Conservation (phyloP, 2,113 vertebrate genomes). For the Myocastor coypus region DNA sequence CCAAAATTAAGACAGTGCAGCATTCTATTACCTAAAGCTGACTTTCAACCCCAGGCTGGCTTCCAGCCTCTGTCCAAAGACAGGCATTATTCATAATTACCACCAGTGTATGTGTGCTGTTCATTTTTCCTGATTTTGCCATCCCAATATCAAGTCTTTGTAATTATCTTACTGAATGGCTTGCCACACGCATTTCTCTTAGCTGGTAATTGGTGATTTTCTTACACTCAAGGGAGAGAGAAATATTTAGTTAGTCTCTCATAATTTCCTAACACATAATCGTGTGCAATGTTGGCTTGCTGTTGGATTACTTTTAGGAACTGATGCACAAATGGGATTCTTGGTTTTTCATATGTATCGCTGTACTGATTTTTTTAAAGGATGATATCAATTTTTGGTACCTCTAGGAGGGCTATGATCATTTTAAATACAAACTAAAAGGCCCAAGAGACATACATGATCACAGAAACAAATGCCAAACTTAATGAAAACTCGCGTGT, state of each 20-base stretch:
- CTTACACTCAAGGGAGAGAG: conserved; percentile 15
- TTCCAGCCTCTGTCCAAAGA: background rate
- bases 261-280: conserved; percentile 11
- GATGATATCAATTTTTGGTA: background rate
- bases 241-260: background rate
- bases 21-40: background rate
- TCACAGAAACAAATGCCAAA: background rate
- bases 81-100: background rate
- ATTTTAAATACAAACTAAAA: conserved; percentile 48
- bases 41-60: background rate
- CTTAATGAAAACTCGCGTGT: background rate
- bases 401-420: background rate
- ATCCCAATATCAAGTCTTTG: background rate
- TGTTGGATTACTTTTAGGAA: background rate
- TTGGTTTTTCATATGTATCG: background rate
- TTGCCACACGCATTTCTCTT: background rate
- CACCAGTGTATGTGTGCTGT: background rate
- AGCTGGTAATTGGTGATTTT: background rate
- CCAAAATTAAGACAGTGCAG: background rate
- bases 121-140: background rate
- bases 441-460: background rate
- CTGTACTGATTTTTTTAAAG: background rate
- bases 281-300: background rate
- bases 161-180: background rate
- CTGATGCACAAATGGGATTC: background rate